Conservation (phyloP, 2,888 invertebrate genomes). For the Perizoma affinitatum region DNA sequence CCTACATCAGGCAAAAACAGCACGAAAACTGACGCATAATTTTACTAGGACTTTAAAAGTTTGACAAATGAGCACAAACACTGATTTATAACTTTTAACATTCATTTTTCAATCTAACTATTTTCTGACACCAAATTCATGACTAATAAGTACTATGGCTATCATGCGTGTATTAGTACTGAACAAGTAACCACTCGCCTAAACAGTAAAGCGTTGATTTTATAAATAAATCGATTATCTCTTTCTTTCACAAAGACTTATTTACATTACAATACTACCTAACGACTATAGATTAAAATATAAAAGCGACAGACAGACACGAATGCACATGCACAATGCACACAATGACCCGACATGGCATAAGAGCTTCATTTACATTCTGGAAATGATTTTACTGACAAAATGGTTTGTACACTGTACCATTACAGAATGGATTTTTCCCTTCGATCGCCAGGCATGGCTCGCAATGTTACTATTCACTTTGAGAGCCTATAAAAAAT, state of each 20-base stretch:
- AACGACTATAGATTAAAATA: constrained; percentile 42
- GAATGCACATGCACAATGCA: constrained; percentile 30
- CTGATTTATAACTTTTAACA: too few species aligned
- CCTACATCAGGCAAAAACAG: too few species aligned
- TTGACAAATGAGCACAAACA: too few species aligned
- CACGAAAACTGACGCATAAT: too few species aligned
- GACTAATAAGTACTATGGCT: constrained; percentile 42
- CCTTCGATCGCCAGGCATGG: too few species aligned
- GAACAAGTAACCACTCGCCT: constrained; percentile 21
- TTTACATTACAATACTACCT: constrained; percentile 44
- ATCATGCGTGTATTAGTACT: constrained; percentile 19
- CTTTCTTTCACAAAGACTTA: constrained; percentile 42
- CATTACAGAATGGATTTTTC: constrained; percentile 13
- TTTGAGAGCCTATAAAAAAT: too few species aligned
- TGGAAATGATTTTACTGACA: constrained; percentile 16
- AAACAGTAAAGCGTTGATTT: constrained; percentile 34
- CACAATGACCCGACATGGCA: constrained; percentile 20
- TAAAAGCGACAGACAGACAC: constrained; percentile 30
- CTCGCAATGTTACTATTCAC: too few species aligned
- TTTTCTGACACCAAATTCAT: constrained; percentile 20
- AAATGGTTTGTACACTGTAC: constrained; percentile 3
- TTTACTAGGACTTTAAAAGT: too few species aligned
- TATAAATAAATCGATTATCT: constrained; percentile 37
- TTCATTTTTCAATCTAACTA: background rate
- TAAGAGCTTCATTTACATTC: constrained; percentile 21